These are phyloP conservation scores for Brachynemurus nebulosus DNA, from an alignment of 2,888 invertebrate genomes.

Conservation along the genomic window DNA sequence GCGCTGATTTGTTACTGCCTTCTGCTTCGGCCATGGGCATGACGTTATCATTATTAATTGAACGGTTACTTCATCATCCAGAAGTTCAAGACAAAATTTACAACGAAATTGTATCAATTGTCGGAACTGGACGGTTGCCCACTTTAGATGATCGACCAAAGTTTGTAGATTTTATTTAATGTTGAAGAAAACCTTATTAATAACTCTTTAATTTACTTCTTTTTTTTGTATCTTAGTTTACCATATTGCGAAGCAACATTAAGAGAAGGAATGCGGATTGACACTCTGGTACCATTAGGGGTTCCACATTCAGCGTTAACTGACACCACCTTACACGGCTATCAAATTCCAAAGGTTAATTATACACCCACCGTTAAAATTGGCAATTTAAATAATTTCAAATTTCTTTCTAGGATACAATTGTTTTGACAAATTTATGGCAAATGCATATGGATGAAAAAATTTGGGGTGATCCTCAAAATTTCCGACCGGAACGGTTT, in stretches of 20 bases:
- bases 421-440: conserved; percentile 39
- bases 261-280: conserved; percentile 28
- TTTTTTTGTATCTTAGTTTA: conserved; percentile 23
- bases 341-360: conserved; percentile 52
- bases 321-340: conserved; percentile 53
- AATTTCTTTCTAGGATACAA: conserved; percentile 44
- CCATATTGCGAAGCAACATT: conserved; percentile 32
- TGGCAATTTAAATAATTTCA: too few species aligned
- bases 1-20: conserved; percentile 65
- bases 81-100: conserved; percentile 52
- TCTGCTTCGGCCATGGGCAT: conserved; percentile 63
- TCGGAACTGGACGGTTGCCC: conserved; percentile 49
- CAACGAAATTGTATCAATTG: conserved; percentile 51
- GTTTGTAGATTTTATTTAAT: too few species aligned
- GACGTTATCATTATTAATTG: conserved; percentile 50
- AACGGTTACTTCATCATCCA: conserved; percentile 50
- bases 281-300: conserved; percentile 26
- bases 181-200: too few species aligned
- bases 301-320: conserved; percentile 40
- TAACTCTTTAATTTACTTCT: too few species aligned
- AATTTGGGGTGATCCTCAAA: conserved; percentile 29
- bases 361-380: too few species aligned
- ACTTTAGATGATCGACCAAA: conserved; percentile 47
- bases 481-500: conserved; percentile 37
- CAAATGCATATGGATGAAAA: conserved; percentile 24